Conservation (phyloP, 2,797 vertebrate genomes). For the Pagetopsis macropterus region DNA sequence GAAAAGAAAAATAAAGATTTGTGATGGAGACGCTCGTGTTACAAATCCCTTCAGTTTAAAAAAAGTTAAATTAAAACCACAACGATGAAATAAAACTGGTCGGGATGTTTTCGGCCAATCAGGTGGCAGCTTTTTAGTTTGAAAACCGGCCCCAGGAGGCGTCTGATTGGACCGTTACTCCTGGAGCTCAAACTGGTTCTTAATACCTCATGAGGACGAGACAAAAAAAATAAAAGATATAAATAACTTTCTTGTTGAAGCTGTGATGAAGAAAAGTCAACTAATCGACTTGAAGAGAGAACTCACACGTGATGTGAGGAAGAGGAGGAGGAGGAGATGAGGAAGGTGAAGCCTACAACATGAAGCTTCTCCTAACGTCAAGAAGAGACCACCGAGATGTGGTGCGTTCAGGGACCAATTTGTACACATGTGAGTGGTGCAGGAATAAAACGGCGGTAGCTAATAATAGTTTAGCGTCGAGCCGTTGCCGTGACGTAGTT, state of each 20-base stretch:
- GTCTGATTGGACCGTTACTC: constrained; percentile 27
- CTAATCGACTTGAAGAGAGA: constrained; percentile 67
- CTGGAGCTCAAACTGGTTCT: neutral
- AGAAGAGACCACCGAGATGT: neutral
- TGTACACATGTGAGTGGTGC: no score
- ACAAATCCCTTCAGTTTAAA: constrained; percentile 74
- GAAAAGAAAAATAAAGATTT: constrained; percentile 44
- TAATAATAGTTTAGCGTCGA: no score
- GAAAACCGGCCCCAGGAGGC: constrained; percentile 5
- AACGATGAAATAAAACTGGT: constrained; percentile 54
- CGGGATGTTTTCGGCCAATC: constrained; percentile 34
- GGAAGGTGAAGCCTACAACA: neutral
- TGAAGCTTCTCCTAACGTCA: no score
- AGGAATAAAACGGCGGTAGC: no score
- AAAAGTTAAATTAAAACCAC: constrained; percentile 75
- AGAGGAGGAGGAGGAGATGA: constrained; percentile 10
- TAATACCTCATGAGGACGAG: constrained; percentile 32
- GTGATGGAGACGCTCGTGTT: constrained; percentile 82
- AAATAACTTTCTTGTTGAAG: constrained; percentile 89
- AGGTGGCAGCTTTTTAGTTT: constrained; percentile 21
- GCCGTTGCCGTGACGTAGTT: no score
- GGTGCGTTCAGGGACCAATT: constrained; percentile 7
- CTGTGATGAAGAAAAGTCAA: constrained; percentile 84
- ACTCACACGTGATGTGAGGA: constrained; percentile 22
- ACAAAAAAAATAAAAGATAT: constrained; percentile 84